Percentiles rank a stretch among this genome's conserved stretches.
Evolutionary conservation across 92 coral and sea anemone species (phyloP).

Genomic region (Palythoa grandis): DNA sequence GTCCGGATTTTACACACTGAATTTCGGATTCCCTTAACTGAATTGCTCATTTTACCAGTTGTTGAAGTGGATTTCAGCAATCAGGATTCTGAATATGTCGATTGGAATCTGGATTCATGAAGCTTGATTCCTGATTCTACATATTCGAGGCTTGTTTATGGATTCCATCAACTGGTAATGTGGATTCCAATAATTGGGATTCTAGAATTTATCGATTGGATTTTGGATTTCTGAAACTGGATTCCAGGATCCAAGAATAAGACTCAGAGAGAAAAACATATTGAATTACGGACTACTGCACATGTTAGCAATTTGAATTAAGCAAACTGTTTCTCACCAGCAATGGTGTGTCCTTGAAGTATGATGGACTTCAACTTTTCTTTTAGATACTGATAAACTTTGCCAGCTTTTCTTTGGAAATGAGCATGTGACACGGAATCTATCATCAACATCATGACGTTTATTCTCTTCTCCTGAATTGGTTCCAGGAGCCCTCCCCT

Average conservation of each 20-base stretch:
- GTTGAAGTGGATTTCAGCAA: not conserved
- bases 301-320: too few relatives aligned
- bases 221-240: too few relatives aligned
- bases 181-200: too few relatives aligned
- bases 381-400: slow-evolving; percentile 55
- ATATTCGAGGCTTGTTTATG: too few relatives aligned
- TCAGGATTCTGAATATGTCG: not conserved
- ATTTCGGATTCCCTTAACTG: not conserved
- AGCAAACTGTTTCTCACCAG: slow-evolving; percentile 36
- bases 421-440: slow-evolving; percentile 60
- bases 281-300: too few relatives aligned
- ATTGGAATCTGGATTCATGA: not conserved
- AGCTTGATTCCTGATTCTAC: not conserved
- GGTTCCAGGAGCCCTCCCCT: slow-evolving; percentile 47
- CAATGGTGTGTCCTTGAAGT: slow-evolving; percentile 52
- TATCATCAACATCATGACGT: slow-evolving; percentile 55
- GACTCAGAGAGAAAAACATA: too few relatives aligned
- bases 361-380: slow-evolving; percentile 50
- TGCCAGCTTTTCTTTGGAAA: slow-evolving; percentile 58
- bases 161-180: too few relatives aligned
- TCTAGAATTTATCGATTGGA: too few relatives aligned
- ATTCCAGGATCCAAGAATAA: too few relatives aligned
- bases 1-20: too few relatives aligned
- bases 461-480: slow-evolving; percentile 12
- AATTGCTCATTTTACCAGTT: not conserved